Percentiles rank a stretch among this genome's conserved stretches.
Evolutionary conservation across 2,113 vertebrate species (phyloP).

Genomic region (Verasper variegatus): DNA sequence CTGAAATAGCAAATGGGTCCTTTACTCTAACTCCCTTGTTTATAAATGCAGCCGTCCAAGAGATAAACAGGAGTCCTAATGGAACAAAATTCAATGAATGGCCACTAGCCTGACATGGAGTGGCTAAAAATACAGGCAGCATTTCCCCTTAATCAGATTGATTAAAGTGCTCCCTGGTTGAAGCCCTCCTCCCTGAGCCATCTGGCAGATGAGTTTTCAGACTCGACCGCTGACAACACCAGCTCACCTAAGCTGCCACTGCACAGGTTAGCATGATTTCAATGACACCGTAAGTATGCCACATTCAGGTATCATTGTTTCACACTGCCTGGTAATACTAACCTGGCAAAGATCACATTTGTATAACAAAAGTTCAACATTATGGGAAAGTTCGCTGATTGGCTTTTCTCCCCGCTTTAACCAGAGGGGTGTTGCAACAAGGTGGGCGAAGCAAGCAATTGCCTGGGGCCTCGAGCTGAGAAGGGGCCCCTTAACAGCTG

Average conservation of each 20-base stretch:
- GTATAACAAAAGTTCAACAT: background rate
- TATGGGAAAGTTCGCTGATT: background rate
- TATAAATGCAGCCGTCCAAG: constrained; percentile 48
- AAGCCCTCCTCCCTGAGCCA: constrained; percentile 73
- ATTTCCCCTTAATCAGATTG: constrained; percentile 83
- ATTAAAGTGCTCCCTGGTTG: constrained; percentile 78
- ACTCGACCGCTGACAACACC: constrained; percentile 66
- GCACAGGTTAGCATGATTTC: constrained; percentile 49
- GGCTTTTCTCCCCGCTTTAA: background rate
- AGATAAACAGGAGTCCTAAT: constrained; percentile 72
- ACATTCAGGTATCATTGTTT: background rate
- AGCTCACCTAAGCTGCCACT: constrained; percentile 58
- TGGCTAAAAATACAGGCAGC: constrained; percentile 81
- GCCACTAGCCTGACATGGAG: constrained; percentile 61
- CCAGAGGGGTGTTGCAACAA: too few relatives aligned
- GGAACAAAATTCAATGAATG: constrained; percentile 79
- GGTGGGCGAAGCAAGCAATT: too few relatives aligned
- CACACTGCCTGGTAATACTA: background rate
- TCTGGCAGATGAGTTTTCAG: constrained; percentile 74
- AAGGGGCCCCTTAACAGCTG: too few relatives aligned
- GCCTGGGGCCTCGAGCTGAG: too few relatives aligned
- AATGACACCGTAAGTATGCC: constrained; percentile 30
- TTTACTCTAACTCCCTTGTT: constrained; percentile 15
- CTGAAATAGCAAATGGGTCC: constrained; percentile 22
- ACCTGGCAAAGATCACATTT: background rate